Base-by-base conservation (phyloP, 2,888 invertebrate species). In the Thalpophila matura region DNA sequence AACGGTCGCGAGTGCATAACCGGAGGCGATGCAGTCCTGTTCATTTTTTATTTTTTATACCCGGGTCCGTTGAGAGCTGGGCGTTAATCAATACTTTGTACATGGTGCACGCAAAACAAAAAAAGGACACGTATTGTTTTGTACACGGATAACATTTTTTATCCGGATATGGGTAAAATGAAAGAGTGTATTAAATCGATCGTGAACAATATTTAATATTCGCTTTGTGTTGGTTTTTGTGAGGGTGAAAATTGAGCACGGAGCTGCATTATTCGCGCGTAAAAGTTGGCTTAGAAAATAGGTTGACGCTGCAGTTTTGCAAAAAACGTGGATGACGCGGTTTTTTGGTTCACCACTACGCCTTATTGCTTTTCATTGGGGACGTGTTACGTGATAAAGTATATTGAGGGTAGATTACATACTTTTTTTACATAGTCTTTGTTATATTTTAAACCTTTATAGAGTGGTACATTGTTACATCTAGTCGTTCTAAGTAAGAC, bases 41-140 rank as follows among this genome's bases (percentile, higher is more conserved):
- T 81, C 81, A 82, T 85, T 88, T 86, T 89, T 88, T 88, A 83
- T 87, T 89, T 89, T 89, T 90, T 87, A 89, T 87, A 82, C 84
- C 81, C 81, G 73, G 75, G 75, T 66, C 80, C 83, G 88, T 77
- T 85, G 85, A 86, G 85, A 86, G 88, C 79, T 70, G 81, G 78
- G 77, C 86, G 82, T 87, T 91, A 89, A 91, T 91, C 91, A 91
- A 91, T 91, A 91, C 86, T 84, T 86, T 84, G 82, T 82, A 79
- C 81, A 81, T 71, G 75, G 82, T 79, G 75, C 78, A 81, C 75
- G 74, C 67, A 79, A 85, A 86, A 82, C 74, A 80, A 81, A 72
- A 81, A 81, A 82, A 83, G 78, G 58, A 54, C 63, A 72, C 72
- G 73, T 77, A 74, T 81, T 78, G 79, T 81, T 80, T 79, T 81